Conservation (phyloP, 2,113 vertebrate species). For the Poeciliopsis retropinna region DNA sequence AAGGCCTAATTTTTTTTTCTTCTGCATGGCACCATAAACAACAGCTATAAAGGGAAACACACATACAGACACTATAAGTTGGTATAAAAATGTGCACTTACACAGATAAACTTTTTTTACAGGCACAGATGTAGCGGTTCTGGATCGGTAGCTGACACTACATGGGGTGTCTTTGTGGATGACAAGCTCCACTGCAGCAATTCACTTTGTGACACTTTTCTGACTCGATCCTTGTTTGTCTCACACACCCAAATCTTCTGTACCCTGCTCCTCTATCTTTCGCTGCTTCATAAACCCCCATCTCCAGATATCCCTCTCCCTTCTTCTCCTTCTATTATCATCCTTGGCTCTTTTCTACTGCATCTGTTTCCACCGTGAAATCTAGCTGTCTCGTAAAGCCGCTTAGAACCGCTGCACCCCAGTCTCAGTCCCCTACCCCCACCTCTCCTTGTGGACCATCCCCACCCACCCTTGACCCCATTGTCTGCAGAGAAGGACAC, state of each 20-base stretch:
- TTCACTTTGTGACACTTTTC: constrained; percentile 18
- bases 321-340: not conserved
- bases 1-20: not conserved
- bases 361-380: constrained; percentile 42
- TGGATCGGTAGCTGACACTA: constrained; percentile 52
- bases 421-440: not conserved
- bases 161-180: constrained; percentile 56
- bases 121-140: constrained; percentile 58
- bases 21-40: not conserved
- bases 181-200: constrained; percentile 53
- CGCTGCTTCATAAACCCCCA: constrained; percentile 10
- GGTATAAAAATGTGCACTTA: constrained; percentile 5
- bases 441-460: constrained; percentile 13
- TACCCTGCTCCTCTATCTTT: constrained; percentile 1
- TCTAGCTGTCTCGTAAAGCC: constrained; percentile 39
- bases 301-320: not conserved
- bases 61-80: not conserved
- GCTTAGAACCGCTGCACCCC: not conserved
- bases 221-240: constrained; percentile 9
- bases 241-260: not conserved
- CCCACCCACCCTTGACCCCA: constrained; percentile 38
- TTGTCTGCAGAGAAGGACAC: constrained; percentile 56
- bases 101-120: constrained; percentile 15
- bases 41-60: not conserved
- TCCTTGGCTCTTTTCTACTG: constrained; percentile 11